Evolutionary conservation across 2,888 invertebrate genomes (phyloP).

Genomic region (Netelia fuscicornis): DNA sequence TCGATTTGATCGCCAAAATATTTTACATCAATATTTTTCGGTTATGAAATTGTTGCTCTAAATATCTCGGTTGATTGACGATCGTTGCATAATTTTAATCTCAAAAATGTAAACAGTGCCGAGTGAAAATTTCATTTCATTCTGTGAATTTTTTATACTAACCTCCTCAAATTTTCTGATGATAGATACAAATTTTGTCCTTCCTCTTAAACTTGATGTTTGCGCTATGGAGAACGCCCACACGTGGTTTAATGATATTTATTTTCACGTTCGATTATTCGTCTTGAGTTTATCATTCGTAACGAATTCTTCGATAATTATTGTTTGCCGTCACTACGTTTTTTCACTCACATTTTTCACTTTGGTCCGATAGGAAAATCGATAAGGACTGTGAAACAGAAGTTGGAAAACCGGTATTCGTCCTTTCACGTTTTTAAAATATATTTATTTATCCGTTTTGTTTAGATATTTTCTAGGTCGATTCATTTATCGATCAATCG

Average conservation of each 20-base stretch:
- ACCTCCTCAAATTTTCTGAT: not conserved
- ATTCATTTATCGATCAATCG: too few species aligned
- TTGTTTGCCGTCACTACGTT: not conserved
- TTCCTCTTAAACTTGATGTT: not conserved
- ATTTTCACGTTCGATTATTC: not conserved
- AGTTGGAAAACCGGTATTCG: not conserved
- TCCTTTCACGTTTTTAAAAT: not conserved
- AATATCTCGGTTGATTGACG: not conserved
- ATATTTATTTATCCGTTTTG: too few species aligned
- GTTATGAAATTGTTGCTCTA: not conserved
- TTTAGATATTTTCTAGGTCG: too few species aligned
- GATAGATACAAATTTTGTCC: not conserved
- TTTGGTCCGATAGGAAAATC: not conserved
- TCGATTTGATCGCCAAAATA: not conserved
- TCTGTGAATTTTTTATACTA: slow-evolving; percentile 2
- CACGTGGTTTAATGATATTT: slow-evolving; percentile 9
- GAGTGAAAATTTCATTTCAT: too few species aligned
- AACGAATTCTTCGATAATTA: not conserved
- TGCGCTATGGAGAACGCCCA: not conserved
- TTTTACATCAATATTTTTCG: not conserved
- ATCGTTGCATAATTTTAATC: not conserved
- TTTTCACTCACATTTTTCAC: slow-evolving; percentile 33
- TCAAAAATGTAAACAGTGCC: not conserved
- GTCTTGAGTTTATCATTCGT: not conserved
- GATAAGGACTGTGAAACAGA: not conserved